phyloP scores from a whole-genome alignment of 2,113 vertebrate species.

The Cisticola juncidis region DNA sequence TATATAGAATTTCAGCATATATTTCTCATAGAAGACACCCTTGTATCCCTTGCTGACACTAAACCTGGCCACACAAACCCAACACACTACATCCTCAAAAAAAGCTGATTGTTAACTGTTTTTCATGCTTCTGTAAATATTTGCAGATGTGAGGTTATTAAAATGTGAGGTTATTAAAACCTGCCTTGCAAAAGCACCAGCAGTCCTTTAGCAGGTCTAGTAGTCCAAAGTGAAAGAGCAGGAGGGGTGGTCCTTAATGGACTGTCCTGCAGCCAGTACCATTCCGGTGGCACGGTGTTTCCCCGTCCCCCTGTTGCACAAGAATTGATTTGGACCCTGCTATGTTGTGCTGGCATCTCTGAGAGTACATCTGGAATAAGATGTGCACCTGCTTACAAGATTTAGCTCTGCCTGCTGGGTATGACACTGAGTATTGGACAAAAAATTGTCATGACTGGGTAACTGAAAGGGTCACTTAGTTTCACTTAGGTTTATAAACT shows the following conservation, averaged over 20 bases:
- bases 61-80: not conserved
- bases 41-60: not conserved
- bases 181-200: not conserved
- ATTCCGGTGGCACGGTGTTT: rapidly evolving
- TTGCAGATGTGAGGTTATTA: not conserved
- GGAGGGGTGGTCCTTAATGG: not conserved
- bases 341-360: not conserved
- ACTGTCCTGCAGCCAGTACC: not conserved
- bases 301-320: rapidly evolving
- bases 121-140: not conserved
- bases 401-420: not conserved
- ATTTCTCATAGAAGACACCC: not conserved
- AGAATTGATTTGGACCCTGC: not conserved
- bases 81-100: not conserved
- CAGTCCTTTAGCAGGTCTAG: not conserved
- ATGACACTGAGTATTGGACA: not conserved
- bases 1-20: no score
- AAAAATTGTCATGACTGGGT: not conserved
- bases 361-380: not conserved
- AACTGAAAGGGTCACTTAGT: not conserved
- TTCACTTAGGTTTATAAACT: not conserved
- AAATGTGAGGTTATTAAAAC: not conserved
- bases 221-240: not conserved
- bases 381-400: not conserved
- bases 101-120: not conserved